Evolutionary conservation across 2,797 vertebrate genomes (phyloP).

Genomic region (Podarcis siculus): DNA sequence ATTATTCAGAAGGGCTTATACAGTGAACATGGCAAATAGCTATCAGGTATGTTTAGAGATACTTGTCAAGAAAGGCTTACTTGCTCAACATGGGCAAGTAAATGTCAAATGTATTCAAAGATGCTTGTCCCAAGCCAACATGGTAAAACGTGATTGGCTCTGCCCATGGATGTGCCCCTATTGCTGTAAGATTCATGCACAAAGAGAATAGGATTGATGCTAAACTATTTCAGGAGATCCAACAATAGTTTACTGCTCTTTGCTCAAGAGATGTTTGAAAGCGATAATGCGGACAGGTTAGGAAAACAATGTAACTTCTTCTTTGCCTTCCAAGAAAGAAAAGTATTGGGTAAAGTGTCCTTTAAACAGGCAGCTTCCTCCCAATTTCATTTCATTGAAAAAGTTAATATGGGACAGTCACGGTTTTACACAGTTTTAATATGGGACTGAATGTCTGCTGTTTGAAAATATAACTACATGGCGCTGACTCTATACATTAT

Average conservation of each 20-base stretch:
- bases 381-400: background rate
- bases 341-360: background rate
- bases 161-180: background rate
- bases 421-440: background rate
- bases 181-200: background rate
- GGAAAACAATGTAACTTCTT: background rate
- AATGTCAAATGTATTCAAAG: background rate
- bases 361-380: background rate
- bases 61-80: background rate
- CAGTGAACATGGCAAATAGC: too few species aligned
- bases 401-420: background rate
- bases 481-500: background rate
- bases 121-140: too few species aligned
- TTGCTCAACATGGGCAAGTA: background rate
- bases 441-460: background rate
- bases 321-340: background rate
- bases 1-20: too few species aligned
- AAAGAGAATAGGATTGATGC: background rate
- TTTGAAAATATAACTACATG: background rate
- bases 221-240: background rate
- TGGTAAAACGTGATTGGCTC: background rate
- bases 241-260: too few species aligned
- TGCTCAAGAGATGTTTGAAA: background rate
- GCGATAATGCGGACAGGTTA: background rate
- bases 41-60: background rate